A percentile compares a stretch with the other conserved stretches of the same genome.
phyloP scores from a whole-genome alignment of 2,888 invertebrate species.

The Bombylius discolor region DNA sequence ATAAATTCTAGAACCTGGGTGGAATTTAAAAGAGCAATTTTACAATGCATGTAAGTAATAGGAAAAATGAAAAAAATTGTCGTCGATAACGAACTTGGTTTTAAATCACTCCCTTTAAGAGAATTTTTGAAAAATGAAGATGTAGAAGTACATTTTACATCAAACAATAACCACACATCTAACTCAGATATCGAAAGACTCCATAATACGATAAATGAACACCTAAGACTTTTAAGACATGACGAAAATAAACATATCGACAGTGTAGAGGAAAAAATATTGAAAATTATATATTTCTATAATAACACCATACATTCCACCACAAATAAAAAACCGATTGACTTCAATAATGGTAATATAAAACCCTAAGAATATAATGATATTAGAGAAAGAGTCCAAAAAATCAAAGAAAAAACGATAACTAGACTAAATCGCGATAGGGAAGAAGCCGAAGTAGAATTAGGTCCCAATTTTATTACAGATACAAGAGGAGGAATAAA shows the following conservation, averaged over 20 bases:
- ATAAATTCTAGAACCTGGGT: constrained; percentile 11
- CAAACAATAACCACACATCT: constrained; percentile 13
- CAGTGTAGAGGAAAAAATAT: background rate
- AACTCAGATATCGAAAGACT: background rate
- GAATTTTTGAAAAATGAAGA: constrained; percentile 11
- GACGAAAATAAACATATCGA: constrained; percentile 11
- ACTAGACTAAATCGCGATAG: background rate
- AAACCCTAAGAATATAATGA: constrained; percentile 7
- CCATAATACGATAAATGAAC: constrained; percentile 7
- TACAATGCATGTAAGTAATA: background rate
- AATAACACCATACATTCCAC: background rate
- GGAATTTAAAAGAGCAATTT: constrained; percentile 12
- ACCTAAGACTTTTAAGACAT: constrained; percentile 14
- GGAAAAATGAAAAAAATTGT: background rate
- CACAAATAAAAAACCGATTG: constrained; percentile 5
- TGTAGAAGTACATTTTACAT: constrained; percentile 13
- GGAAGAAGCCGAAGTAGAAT: background rate
- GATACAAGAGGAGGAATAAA: background rate
- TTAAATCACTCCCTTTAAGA: constrained; percentile 13
- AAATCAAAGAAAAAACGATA: too few relatives aligned
- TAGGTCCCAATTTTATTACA: background rate
- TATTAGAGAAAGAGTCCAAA: constrained; percentile 6
- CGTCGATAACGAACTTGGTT: constrained; percentile 13
- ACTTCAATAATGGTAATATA: constrained; percentile 14
- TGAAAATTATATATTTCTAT: constrained; percentile 13